phyloP scores from a whole-genome alignment of 1,140 invertebrate genomes.

The Drosophila sproati region DNA sequence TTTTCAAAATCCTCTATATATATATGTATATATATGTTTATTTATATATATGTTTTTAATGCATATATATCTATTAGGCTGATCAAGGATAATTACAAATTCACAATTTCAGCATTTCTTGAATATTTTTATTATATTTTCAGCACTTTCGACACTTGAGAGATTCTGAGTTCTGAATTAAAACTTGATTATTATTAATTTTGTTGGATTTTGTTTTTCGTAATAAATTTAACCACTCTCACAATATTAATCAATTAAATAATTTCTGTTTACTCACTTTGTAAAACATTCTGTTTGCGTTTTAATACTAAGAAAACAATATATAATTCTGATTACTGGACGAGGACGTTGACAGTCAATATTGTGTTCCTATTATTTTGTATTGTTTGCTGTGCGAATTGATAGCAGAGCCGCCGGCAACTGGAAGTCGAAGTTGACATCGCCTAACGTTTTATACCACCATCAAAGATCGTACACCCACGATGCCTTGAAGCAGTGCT shows the following conservation, averaged over 20 bases:
- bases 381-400: constrained; percentile 30
- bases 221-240: background rate
- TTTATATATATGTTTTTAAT: too few species aligned
- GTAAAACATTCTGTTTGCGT: constrained; percentile 50
- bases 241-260: constrained; percentile 5
- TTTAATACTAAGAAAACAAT: constrained; percentile 47
- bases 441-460: constrained; percentile 69
- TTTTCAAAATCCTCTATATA: too few species aligned
- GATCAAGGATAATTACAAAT: background rate
- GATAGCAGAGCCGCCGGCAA: constrained; percentile 58
- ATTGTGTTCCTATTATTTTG: constrained; percentile 18
- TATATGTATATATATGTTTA: too few species aligned
- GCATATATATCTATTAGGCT: too few species aligned
- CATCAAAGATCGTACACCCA: constrained; percentile 29
- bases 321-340: constrained; percentile 11
- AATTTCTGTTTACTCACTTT: constrained; percentile 53
- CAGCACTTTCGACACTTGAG: background rate
- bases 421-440: constrained; percentile 49
- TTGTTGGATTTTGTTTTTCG: background rate
- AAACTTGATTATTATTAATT: background rate
- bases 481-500: constrained; percentile 14
- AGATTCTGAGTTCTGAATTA: background rate
- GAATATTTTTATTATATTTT: background rate
- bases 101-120: background rate
- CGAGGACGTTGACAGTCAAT: constrained; percentile 43